phyloP scores from a whole-genome alignment of 2,113 vertebrate species.

The Phalacrocorax brasilianus region DNA sequence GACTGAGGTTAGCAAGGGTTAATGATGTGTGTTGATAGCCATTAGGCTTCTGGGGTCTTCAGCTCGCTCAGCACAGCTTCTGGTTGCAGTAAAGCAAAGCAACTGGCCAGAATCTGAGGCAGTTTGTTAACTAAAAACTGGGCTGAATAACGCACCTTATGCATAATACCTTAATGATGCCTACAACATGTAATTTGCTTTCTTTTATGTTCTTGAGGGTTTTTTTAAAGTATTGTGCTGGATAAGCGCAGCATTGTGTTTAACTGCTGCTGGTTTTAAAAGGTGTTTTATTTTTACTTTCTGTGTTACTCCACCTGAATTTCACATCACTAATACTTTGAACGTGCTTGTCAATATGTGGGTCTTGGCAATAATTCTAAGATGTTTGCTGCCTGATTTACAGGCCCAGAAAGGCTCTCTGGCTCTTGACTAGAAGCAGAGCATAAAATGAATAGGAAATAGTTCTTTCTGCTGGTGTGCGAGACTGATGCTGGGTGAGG shows the following conservation, averaged over 20 bases:
- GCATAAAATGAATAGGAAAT: background rate
- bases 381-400: background rate
- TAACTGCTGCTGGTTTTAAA: background rate
- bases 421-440: background rate
- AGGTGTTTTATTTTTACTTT: background rate
- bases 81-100: background rate
- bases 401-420: background rate
- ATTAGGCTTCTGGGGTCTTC: background rate
- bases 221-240: background rate
- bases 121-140: background rate
- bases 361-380: background rate
- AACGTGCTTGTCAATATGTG: accelerated
- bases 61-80: background rate
- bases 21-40: background rate
- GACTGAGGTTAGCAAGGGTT: background rate
- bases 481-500: background rate
- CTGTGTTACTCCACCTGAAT: background rate
- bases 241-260: background rate
- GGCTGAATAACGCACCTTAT: background rate
- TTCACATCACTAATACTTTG: background rate
- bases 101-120: background rate
- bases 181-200: background rate
- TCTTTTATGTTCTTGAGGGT: background rate
- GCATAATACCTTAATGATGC: background rate
- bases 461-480: background rate